A percentile compares a stretch with the other conserved stretches of the same genome.
Evolutionary conservation across 2,888 invertebrate species (phyloP).

Genomic region (Pemphredon lugubris): DNA sequence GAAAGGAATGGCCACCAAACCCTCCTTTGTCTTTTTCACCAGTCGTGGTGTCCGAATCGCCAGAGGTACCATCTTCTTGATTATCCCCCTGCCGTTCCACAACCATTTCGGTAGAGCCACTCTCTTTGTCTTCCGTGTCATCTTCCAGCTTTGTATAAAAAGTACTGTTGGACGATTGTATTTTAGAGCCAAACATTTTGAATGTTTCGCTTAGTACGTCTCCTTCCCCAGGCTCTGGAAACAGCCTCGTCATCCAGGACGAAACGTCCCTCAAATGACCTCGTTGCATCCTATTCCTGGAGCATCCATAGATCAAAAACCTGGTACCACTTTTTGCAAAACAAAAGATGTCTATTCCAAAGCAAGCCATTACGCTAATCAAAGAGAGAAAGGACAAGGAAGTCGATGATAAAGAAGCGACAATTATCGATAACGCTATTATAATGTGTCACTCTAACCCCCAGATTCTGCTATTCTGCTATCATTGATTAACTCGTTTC

Average conservation of each 20-base stretch:
- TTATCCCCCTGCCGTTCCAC: conserved; percentile 69
- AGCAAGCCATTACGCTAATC: too few relatives aligned
- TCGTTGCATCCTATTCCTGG: conserved; percentile 74
- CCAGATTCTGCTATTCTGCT: too few relatives aligned
- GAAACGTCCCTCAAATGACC: conserved; percentile 76
- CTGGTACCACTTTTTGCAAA: background rate
- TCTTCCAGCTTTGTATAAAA: conserved; percentile 77
- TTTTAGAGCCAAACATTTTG: conserved; percentile 79
- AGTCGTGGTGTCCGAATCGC: conserved; percentile 71
- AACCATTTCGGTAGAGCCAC: background rate
- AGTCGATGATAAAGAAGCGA: too few relatives aligned
- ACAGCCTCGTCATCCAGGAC: conserved; percentile 74
- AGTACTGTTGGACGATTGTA: conserved; percentile 72
- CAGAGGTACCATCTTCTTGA: conserved; percentile 75
- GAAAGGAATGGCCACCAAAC: conserved; percentile 75
- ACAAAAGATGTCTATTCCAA: too few relatives aligned
- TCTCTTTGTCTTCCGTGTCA: conserved; percentile 59
- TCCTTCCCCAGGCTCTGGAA: conserved; percentile 73
- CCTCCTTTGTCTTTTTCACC: conserved; percentile 67
- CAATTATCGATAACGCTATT: too few relatives aligned
- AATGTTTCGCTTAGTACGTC: conserved; percentile 61
- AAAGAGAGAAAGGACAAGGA: too few relatives aligned
- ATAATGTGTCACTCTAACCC: too few relatives aligned
- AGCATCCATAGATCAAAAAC: background rate
- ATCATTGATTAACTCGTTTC: too few relatives aligned